Evolutionary conservation across 2,113 vertebrate species (phyloP).

Genomic region (Morone chrysops): DNA sequence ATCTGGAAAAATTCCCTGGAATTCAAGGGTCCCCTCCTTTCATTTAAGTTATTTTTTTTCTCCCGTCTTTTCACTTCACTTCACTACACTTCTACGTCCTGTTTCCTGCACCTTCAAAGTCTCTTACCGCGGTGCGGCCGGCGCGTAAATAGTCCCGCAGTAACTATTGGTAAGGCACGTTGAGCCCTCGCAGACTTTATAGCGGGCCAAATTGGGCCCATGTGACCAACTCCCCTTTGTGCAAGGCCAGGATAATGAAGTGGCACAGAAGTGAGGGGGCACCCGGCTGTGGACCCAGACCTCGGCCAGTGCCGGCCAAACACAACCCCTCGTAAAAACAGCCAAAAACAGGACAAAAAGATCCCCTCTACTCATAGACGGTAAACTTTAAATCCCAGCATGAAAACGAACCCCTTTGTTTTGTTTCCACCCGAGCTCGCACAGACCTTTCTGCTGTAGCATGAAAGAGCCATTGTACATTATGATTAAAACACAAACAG

Average conservation of each 20-base stretch:
- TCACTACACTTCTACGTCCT: slow-evolving; percentile 49
- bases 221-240: slow-evolving; percentile 75
- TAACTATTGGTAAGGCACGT: slow-evolving; percentile 68
- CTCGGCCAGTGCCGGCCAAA: slow-evolving; percentile 50
- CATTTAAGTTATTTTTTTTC: slow-evolving; percentile 62
- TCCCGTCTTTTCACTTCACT: slow-evolving; percentile 46
- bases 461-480: slow-evolving; percentile 32
- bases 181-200: slow-evolving; percentile 77
- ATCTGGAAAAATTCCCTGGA: slow-evolving; percentile 86
- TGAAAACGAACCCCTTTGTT: slow-evolving; percentile 58
- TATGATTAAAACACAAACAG: slow-evolving; percentile 35
- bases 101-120: slow-evolving; percentile 80
- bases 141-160: slow-evolving; percentile 76
- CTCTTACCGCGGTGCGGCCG: slow-evolving; percentile 44
- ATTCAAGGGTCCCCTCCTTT: slow-evolving; percentile 84
- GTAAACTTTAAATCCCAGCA: slow-evolving; percentile 37
- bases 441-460: background rate
- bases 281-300: slow-evolving; percentile 67
- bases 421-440: slow-evolving; percentile 22
- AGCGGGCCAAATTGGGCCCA: slow-evolving; percentile 82
- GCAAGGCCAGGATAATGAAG: slow-evolving; percentile 79
- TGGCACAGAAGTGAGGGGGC: slow-evolving; percentile 70
- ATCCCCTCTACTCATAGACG: slow-evolving; percentile 25
- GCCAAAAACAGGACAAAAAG: background rate
- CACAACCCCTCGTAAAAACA: slow-evolving; percentile 66